Percentiles rank a stretch among this genome's conserved stretches.
Evolutionary conservation across 2,113 vertebrate genomes (phyloP).

Genomic region (Deroptyus accipitrinus): DNA sequence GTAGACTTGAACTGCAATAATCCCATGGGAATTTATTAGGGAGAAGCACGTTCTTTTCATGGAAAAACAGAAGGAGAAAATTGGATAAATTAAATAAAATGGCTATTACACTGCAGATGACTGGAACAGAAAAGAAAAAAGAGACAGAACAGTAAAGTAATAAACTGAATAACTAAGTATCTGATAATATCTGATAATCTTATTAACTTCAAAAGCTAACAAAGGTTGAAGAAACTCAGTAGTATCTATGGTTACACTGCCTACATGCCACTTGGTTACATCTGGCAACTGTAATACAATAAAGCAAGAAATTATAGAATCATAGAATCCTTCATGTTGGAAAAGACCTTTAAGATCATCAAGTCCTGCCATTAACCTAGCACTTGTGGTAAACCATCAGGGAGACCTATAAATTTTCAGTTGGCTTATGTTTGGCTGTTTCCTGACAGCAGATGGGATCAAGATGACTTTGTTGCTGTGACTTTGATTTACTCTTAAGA

Average conservation of each 20-base stretch:
- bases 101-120: neutral
- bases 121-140: neutral
- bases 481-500: constrained; percentile 18
- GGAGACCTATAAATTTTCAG: neutral
- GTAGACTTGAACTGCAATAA: neutral
- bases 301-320: neutral
- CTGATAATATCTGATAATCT: neutral
- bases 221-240: neutral
- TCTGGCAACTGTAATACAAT: neutral
- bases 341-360: neutral
- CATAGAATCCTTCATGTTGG: neutral
- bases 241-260: neutral
- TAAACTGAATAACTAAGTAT: neutral
- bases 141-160: neutral
- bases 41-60: neutral
- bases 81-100: neutral
- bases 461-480: neutral
- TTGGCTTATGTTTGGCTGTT: neutral
- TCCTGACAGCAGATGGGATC: constrained; percentile 12
- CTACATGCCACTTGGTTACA: neutral
- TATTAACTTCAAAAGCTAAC: neutral
- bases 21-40: neutral
- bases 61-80: neutral
- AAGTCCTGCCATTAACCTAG: neutral
- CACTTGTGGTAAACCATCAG: neutral